Evolutionary conservation across 2,888 invertebrate species (phyloP).

Genomic region (Cremastobaeus sp.): DNA sequence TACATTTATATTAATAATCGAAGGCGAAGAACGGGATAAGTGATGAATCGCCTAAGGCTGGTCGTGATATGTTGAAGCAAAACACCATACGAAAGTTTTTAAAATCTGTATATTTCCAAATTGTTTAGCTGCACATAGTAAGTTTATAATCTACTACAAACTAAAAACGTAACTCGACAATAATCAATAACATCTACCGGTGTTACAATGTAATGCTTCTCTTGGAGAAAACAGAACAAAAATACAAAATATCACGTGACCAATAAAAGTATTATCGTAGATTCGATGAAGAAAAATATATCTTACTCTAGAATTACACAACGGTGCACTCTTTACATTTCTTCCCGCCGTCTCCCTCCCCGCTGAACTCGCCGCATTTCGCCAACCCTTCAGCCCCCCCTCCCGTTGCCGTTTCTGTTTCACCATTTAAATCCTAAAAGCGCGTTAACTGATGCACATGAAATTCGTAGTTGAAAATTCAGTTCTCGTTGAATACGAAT

Average conservation of each 20-base stretch:
- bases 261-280: slow-evolving; percentile 50
- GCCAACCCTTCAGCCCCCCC: neutral
- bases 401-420: slow-evolving; percentile 20
- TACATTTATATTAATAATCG: too few relatives aligned
- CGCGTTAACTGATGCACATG: slow-evolving; percentile 45
- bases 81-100: slow-evolving; percentile 38
- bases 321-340: slow-evolving; percentile 48
- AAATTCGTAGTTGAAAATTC: slow-evolving; percentile 51
- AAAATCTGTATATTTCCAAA: slow-evolving; percentile 60
- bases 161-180: slow-evolving; percentile 57
- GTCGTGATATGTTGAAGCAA: too few relatives aligned
- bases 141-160: slow-evolving; percentile 54
- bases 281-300: slow-evolving; percentile 53
- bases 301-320: slow-evolving; percentile 52
- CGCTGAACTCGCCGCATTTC: slow-evolving; percentile 5
- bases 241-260: slow-evolving; percentile 58
- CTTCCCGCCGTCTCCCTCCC: slow-evolving; percentile 7
- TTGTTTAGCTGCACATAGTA: slow-evolving; percentile 60
- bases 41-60: too few relatives aligned
- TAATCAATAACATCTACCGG: slow-evolving; percentile 55
- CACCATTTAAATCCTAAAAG: slow-evolving; percentile 27
- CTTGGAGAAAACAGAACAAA: slow-evolving; percentile 41
- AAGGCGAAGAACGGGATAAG: too few relatives aligned
- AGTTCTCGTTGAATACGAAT: slow-evolving; percentile 49
- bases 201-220: slow-evolving; percentile 52